These are phyloP conservation scores for Venturia canescens DNA, from an alignment of 1,140 invertebrate genomes.

Conservation along the genomic window DNA sequence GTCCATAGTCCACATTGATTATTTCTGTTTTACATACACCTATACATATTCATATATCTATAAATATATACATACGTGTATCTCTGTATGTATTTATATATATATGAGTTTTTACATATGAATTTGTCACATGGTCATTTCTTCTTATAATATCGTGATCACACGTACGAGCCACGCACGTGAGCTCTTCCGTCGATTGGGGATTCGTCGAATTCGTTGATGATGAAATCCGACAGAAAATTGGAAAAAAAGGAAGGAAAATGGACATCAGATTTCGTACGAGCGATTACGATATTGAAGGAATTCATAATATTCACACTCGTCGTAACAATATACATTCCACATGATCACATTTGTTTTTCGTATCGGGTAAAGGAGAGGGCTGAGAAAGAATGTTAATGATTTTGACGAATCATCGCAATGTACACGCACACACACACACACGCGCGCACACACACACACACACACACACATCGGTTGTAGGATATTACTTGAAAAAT, in stretches of 20 bases:
- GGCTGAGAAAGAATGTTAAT: slow-evolving; percentile 13
- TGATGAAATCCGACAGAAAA: background rate
- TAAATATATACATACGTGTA: slow-evolving; percentile 18
- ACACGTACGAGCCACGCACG: slow-evolving; percentile 46
- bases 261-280: background rate
- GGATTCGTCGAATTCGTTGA: background rate
- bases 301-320: slow-evolving; percentile 27
- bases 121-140: background rate
- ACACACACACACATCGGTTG: slow-evolving; percentile 40
- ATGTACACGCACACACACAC: too few relatives aligned
- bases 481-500: slow-evolving; percentile 27
- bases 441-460: too few relatives aligned
- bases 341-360: slow-evolving; percentile 11
- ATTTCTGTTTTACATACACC: slow-evolving; percentile 28
- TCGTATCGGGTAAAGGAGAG: background rate
- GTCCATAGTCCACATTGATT: slow-evolving; percentile 57
- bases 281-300: slow-evolving; percentile 8
- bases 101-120: slow-evolving; percentile 33
- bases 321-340: slow-evolving; percentile 27
- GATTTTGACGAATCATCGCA: slow-evolving; percentile 11
- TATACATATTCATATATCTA: slow-evolving; percentile 20
- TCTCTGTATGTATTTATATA: slow-evolving; percentile 42
- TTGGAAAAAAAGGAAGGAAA: background rate
- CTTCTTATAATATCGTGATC: slow-evolving; percentile 45
- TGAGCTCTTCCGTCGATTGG: background rate